Evolutionary conservation across 2,888 invertebrate genomes (phyloP).

Genomic region (Bhutanitis thaidina): DNA sequence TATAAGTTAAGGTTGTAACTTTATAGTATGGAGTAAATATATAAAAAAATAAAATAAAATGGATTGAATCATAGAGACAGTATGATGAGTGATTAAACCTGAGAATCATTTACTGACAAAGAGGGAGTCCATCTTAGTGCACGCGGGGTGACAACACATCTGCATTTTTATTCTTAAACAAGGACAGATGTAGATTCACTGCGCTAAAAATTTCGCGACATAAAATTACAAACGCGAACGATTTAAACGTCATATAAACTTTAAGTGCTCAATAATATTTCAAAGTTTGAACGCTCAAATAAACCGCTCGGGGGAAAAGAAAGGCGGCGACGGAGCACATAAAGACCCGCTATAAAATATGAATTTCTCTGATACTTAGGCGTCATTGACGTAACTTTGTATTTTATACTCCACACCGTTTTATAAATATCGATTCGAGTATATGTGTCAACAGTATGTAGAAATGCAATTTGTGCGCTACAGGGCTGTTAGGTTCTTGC

Average conservation of each 20-base stretch:
- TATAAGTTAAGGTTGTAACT: too few relatives aligned
- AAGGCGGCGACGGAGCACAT: slow-evolving; percentile 4
- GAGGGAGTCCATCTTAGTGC: too few relatives aligned
- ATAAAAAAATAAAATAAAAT: too few relatives aligned
- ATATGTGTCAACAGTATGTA: slow-evolving; percentile 13
- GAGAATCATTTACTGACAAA: too few relatives aligned
- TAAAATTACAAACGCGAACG: slow-evolving; percentile 2
- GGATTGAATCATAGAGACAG: too few relatives aligned
- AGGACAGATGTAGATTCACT: too few relatives aligned
- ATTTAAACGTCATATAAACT: slow-evolving; percentile 12
- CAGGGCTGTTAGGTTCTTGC: neutral
- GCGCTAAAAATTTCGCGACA: neutral
- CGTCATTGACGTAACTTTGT: slow-evolving; percentile 12
- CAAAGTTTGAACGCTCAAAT: slow-evolving; percentile 16
- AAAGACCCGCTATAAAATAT: slow-evolving; percentile 15
- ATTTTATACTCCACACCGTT: slow-evolving; percentile 1
- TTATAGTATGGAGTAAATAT: too few relatives aligned
- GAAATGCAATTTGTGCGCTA: slow-evolving; percentile 11
- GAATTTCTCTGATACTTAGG: slow-evolving; percentile 13
- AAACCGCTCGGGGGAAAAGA: slow-evolving; percentile 13
- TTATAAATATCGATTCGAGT: slow-evolving; percentile 12
- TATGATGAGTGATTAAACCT: too few relatives aligned
- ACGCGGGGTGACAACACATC: too few relatives aligned
- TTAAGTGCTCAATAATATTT: slow-evolving; percentile 14
- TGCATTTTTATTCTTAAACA: too few relatives aligned